phyloP scores from a whole-genome alignment of 2,888 invertebrate species.

The Tryphoninae sp. region DNA sequence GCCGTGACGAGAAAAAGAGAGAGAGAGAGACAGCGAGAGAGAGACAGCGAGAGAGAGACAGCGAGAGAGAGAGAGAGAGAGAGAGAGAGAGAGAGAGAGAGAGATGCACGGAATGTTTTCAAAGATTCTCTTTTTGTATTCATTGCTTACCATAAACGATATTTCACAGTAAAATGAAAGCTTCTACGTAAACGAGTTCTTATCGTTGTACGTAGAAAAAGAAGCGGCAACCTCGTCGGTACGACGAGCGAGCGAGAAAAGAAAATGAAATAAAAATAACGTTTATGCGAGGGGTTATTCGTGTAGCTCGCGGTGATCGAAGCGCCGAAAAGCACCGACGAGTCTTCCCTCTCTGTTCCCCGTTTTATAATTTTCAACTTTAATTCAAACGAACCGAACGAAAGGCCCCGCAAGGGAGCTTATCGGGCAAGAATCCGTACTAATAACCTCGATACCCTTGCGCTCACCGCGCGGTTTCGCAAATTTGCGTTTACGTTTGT shows the following conservation, averaged over 20 bases:
- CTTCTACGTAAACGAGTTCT: not conserved
- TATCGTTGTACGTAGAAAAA: conserved; percentile 12
- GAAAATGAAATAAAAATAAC: conserved; percentile 27
- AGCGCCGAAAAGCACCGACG: conserved; percentile 34
- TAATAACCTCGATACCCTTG: conserved; percentile 25
- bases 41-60: not conserved
- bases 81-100: not conserved
- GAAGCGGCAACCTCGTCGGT: conserved; percentile 23
- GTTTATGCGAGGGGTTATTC: conserved; percentile 29
- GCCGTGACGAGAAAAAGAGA: conserved; percentile 54
- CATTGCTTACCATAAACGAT: conserved; percentile 13
- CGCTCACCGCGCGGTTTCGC: conserved; percentile 11
- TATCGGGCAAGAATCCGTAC: conserved; percentile 49
- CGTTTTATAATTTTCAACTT: conserved; percentile 40
- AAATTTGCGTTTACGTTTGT: conserved; percentile 13
- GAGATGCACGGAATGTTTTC: not conserved
- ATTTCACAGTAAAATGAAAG: conserved; percentile 11
- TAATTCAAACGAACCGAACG: conserved; percentile 42
- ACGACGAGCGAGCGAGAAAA: conserved; percentile 4
- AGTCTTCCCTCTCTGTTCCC: conserved; percentile 17
- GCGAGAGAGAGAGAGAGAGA: no score
- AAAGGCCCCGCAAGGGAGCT: conserved; percentile 34
- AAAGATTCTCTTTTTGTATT: conserved; percentile 8
- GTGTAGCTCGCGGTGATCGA: conserved; percentile 30
- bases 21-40: not conserved